Percentiles rank a stretch among this genome's conserved stretches.
Conservation (phyloP, 2,113 vertebrate genomes). For the Aramus guarauna region DNA sequence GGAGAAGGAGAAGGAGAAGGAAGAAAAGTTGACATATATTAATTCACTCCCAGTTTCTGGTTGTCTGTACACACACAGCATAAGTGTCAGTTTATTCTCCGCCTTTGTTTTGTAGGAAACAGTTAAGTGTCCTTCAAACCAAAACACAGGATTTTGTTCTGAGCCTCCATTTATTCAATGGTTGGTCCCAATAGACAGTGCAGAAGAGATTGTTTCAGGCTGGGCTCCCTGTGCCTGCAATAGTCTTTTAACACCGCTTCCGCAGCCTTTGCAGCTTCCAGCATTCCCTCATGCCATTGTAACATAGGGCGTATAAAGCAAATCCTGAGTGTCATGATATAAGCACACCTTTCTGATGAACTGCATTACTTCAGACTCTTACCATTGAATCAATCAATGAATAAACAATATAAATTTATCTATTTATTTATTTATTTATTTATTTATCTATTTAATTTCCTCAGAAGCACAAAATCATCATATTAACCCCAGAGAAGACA, state of each 20-base stretch:
- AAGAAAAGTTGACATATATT: background rate
- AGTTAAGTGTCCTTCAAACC: background rate
- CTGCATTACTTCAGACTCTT: background rate
- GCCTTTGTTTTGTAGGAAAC: background rate
- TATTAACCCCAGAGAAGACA: background rate
- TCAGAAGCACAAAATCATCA: background rate
- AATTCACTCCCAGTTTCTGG: background rate
- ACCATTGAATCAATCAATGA: background rate
- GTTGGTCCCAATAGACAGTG: background rate
- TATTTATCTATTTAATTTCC: no score
- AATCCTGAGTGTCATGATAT: background rate
- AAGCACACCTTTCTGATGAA: background rate
- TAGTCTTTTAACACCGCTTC: background rate
- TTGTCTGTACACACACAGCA: background rate
- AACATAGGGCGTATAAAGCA: background rate
- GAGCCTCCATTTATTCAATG: background rate
- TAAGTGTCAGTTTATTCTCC: background rate
- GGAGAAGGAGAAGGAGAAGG: no score
- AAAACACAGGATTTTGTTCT: background rate
- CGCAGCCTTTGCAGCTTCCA: background rate
- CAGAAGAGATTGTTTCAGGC: background rate
- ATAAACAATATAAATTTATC: background rate
- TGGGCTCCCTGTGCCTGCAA: background rate
- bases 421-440: no score
- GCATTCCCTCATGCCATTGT: background rate